phyloP scores from a whole-genome alignment of 2,113 vertebrate genomes.

The Ophthalmolycus amberensis region DNA sequence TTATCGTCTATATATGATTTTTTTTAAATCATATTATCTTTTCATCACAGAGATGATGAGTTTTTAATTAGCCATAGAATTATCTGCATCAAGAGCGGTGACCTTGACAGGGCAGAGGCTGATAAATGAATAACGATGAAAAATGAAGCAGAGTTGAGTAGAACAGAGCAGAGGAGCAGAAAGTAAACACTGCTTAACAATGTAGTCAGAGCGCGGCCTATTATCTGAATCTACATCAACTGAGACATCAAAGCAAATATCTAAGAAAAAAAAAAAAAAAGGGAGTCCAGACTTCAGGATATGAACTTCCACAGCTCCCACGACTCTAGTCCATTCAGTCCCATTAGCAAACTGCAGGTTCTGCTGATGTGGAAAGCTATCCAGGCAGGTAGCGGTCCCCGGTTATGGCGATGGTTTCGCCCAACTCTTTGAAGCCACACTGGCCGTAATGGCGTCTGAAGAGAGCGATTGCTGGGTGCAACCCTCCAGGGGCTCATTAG shows the following conservation, averaged over 20 bases:
- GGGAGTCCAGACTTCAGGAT: slow-evolving; percentile 55
- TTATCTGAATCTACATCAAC: slow-evolving; percentile 59
- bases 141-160: slow-evolving; percentile 44
- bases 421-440: slow-evolving; percentile 73
- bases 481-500: slow-evolving; percentile 81
- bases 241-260: slow-evolving; percentile 74
- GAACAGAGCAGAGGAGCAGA: slow-evolving; percentile 42
- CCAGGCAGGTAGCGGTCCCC: slow-evolving; percentile 70
- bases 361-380: slow-evolving; percentile 64
- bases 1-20: slow-evolving; percentile 39
- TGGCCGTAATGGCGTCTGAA: slow-evolving; percentile 72
- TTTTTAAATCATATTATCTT: slow-evolving; percentile 53
- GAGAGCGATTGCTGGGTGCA: slow-evolving; percentile 66
- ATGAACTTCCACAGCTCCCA: slow-evolving; percentile 59
- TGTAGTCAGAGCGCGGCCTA: slow-evolving; percentile 40
- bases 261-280: slow-evolving; percentile 43
- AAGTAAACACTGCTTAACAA: slow-evolving; percentile 68
- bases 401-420: slow-evolving; percentile 67
- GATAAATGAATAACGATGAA: slow-evolving; percentile 46
- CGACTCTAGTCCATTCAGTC: slow-evolving; percentile 49
- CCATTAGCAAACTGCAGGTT: slow-evolving; percentile 65
- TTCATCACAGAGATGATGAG: slow-evolving; percentile 58
- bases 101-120: slow-evolving; percentile 66
- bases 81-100: slow-evolving; percentile 57
- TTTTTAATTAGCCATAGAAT: slow-evolving; percentile 72